These are phyloP conservation scores for Macaria notata DNA, from an alignment of 2,888 invertebrate genomes.

Conservation along the genomic window DNA sequence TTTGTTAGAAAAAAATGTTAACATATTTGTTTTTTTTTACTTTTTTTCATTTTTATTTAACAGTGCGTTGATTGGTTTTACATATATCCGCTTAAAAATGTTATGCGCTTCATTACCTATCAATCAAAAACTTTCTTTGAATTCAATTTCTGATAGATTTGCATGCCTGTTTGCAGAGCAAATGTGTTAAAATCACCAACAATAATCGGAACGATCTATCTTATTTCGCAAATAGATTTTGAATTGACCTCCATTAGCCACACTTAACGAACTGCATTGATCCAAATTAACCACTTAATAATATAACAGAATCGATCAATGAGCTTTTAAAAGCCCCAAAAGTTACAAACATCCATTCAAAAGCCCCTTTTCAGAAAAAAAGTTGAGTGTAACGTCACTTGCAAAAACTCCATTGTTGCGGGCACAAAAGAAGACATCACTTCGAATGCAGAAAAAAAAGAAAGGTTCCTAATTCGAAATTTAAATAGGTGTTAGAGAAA, in stretches of 20 bases:
- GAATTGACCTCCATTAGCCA: constrained; percentile 29
- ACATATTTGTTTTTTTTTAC: too few species aligned
- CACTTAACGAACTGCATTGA: constrained; percentile 53
- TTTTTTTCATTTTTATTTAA: too few species aligned
- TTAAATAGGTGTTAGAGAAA: constrained; percentile 56
- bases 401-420: constrained; percentile 74
- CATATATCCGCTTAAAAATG: too few species aligned
- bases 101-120: too few species aligned
- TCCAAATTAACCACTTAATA: constrained; percentile 69
- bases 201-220: neutral
- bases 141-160: too few species aligned
- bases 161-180: neutral
- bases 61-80: too few species aligned
- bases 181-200: neutral
- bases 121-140: too few species aligned
- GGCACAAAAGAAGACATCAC: constrained; percentile 79
- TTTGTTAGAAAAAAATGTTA: too few species aligned
- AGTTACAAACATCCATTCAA: constrained; percentile 62
- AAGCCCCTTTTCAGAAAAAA: constrained; percentile 52
- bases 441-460: constrained; percentile 29
- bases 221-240: constrained; percentile 16
- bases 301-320: constrained; percentile 65
- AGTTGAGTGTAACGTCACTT: constrained; percentile 64
- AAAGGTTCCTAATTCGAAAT: constrained; percentile 58
- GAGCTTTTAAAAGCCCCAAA: constrained; percentile 60